These are phyloP conservation scores for Eriosoma lanigerum DNA, from an alignment of 1,140 invertebrate genomes.

Conservation along the genomic window DNA sequence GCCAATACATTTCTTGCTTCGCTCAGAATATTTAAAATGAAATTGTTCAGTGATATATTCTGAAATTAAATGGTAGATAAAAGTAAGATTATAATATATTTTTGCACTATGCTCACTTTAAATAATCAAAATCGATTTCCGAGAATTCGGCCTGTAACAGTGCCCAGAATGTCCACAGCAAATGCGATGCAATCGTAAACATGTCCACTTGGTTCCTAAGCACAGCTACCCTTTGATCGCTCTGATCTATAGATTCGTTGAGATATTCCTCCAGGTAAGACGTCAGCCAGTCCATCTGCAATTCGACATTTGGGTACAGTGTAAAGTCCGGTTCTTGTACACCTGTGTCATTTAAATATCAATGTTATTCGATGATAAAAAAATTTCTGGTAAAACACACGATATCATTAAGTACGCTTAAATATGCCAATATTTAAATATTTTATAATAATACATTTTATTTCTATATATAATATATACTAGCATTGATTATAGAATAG, in stretches of 20 bases:
- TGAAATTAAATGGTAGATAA: too few relatives aligned
- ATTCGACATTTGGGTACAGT: conserved; percentile 76
- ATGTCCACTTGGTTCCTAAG: conserved; percentile 66
- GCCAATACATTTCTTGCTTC: too few relatives aligned
- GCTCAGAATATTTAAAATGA: too few relatives aligned
- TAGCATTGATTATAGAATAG: background rate
- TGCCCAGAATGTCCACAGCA: conserved; percentile 93
- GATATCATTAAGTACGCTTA: too few relatives aligned
- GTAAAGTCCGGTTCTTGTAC: conserved; percentile 74
- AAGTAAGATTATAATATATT: too few relatives aligned
- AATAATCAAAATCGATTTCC: conserved; percentile 89
- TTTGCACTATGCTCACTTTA: background rate
- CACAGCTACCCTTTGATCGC: conserved; percentile 25
- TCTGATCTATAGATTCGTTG: conserved; percentile 56
- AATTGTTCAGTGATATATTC: too few relatives aligned
- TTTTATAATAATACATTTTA: too few relatives aligned
- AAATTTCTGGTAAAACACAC: background rate
- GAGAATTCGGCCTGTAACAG: conserved; percentile 89
- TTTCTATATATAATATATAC: too few relatives aligned
- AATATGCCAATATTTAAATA: too few relatives aligned
- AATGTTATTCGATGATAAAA: background rate
- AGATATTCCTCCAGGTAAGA: conserved; percentile 71
- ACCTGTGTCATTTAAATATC: conserved; percentile 59
- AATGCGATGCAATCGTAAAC: conserved; percentile 78
- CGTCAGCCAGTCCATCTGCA: conserved; percentile 80